These are phyloP conservation scores for Drosophila mimica DNA, from an alignment of 2,888 invertebrate species.

Conservation along the genomic window DNA sequence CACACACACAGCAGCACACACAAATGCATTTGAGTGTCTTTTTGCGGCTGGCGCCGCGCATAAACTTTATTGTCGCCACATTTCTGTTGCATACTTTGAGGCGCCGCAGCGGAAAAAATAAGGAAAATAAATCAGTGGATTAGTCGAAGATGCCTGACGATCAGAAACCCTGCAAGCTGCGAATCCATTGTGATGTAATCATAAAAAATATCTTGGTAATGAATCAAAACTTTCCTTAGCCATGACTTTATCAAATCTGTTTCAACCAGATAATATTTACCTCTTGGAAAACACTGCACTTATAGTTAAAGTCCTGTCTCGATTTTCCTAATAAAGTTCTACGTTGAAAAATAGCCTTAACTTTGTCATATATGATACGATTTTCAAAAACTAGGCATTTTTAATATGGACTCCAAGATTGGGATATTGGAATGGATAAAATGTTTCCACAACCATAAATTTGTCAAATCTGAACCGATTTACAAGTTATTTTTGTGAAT, in stretches of 20 bases:
- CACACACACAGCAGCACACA: slow-evolving; percentile 8
- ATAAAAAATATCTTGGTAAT: not conserved
- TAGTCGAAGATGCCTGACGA: not conserved
- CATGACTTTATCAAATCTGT: not conserved
- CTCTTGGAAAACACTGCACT: not conserved
- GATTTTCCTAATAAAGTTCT: not conserved
- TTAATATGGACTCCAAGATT: no score
- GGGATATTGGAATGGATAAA: no score
- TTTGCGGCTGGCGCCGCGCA: slow-evolving; percentile 63
- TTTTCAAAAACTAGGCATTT: no score
- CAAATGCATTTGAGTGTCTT: slow-evolving; percentile 23
- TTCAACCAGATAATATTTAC: not conserved
- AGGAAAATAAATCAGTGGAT: not conserved
- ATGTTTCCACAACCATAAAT: no score
- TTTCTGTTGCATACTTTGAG: slow-evolving; percentile 77
- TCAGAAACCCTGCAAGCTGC: not conserved
- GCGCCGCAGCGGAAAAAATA: slow-evolving; percentile 58
- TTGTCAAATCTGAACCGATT: no score
- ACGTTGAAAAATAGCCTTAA: no score
- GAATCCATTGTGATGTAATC: not conserved
- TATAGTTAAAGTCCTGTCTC: not conserved
- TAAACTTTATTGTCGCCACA: slow-evolving; percentile 82
- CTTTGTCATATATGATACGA: no score
- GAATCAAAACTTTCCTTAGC: not conserved
- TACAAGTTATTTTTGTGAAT: no score